Evolutionary conservation across 2,113 vertebrate species (phyloP).

Genomic region (Pseudonaja textilis): DNA sequence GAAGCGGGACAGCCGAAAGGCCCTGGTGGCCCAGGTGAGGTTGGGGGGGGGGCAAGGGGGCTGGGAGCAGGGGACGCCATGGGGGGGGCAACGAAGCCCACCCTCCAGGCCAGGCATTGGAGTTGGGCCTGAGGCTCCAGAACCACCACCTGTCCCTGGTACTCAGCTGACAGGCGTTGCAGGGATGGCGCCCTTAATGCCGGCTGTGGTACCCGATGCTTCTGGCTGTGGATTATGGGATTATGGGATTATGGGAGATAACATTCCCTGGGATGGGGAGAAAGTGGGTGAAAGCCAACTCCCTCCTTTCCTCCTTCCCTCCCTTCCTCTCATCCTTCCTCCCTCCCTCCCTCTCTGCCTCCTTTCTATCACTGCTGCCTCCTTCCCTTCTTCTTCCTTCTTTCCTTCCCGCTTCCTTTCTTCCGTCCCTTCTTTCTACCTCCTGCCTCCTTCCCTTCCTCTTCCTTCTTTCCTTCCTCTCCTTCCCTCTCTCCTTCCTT

Average conservation of each 20-base stretch:
- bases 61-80: background rate
- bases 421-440: too few species aligned
- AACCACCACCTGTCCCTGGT: too few species aligned
- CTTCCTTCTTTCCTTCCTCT: too few species aligned
- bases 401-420: too few species aligned
- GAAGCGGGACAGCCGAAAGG: constrained; percentile 96
- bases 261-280: background rate
- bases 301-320: background rate
- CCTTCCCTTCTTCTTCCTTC: too few species aligned
- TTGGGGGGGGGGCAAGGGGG: too few species aligned
- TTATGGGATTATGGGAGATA: background rate
- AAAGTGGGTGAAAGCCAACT: background rate
- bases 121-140: background rate
- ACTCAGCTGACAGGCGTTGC: background rate
- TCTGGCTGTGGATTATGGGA: too few species aligned
- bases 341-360: too few species aligned
- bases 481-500: too few species aligned
- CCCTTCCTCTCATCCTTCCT: too few species aligned
- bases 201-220: background rate
- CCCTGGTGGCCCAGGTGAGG: constrained; percentile 93
- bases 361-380: too few species aligned
- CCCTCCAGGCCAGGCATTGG: background rate
- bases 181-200: background rate
- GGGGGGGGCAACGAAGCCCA: background rate
- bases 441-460: too few species aligned